Base-by-base conservation (phyloP, 2,797 vertebrate genomes). In the Myotis pilosus region DNA sequence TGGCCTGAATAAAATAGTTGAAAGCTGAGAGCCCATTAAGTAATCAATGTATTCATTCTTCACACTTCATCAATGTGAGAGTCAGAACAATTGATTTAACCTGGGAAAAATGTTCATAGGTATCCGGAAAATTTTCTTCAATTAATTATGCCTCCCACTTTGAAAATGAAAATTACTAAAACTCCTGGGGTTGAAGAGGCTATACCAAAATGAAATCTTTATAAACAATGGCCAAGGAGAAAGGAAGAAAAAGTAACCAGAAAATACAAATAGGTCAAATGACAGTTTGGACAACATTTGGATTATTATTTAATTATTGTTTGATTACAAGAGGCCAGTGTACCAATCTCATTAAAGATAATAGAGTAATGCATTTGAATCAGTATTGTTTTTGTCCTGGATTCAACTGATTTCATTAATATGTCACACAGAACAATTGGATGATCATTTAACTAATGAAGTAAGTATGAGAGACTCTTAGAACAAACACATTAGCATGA, bases 41-140 rank as follows among this genome's bases (percentile, higher is more conserved):
- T 95, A 96, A 96, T 96, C 83, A 95, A n/a, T 79, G 66, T 78
- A 38, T 95, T 89, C 78, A 78, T 78, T 94, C 36, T 44, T 95
- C 76, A 95, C 55, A 84, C 81, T 96, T 95, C 53, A 92, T 89
- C 89, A 93, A 13, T 68, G 38, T 84, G 17, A 89, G 84, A 94
- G 71, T 94, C 75, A 91, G 81, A 94, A 91, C 66, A 95, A 92
- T 89, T 94, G 87, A 95, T 84, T 93, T 51, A 51, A 66, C 60
- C 9, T 76, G 19, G 33, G 68, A 62, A 79, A 89, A 92, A 85
- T 91, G 11, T 72, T 94, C n/a, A 47, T 16, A 53, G 3, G 64
- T 89, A 69, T 87, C 55, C 2, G 1, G 72, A 96, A 93, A 87
- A 53, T 78, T 89, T 17, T 30, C 76, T 89, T 81, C 36, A 78